Evolutionary conservation across 1,140 invertebrate genomes (phyloP).

Genomic region (Camponotus vicinus): DNA sequence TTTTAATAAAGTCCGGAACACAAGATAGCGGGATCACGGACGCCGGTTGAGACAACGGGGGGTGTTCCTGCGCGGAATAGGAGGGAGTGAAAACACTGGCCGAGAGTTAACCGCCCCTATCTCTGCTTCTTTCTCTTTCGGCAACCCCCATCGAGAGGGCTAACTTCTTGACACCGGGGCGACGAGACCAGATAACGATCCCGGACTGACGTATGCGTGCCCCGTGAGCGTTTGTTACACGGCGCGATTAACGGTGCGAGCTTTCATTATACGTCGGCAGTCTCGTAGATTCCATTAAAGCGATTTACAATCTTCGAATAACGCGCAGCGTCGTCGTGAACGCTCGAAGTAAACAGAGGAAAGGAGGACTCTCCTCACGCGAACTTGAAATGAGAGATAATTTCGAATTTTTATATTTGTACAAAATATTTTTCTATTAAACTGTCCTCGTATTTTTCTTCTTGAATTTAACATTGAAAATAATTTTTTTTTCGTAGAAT

Average conservation of each 20-base stretch:
- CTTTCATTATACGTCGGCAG: constrained; percentile 63
- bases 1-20: constrained; percentile 70
- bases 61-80: constrained; percentile 64
- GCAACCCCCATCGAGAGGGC: constrained; percentile 63
- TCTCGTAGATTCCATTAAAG: constrained; percentile 74
- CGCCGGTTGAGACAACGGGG: constrained; percentile 60
- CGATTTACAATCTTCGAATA: constrained; percentile 72
- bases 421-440: not conserved
- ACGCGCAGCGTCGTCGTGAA: constrained; percentile 2
- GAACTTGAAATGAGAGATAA: constrained; percentile 4
- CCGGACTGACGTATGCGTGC: constrained; percentile 73
- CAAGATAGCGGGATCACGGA: constrained; percentile 59
- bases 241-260: constrained; percentile 62
- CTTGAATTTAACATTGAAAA: not conserved
- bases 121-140: constrained; percentile 33
- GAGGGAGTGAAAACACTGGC: constrained; percentile 29
- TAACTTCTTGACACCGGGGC: constrained; percentile 67
- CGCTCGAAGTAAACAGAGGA: not conserved
- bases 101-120: constrained; percentile 41
- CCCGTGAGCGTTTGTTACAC: constrained; percentile 76
- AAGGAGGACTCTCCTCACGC: not conserved
- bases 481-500: not conserved
- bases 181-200: constrained; percentile 73
- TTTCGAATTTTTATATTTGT: constrained; percentile 8
- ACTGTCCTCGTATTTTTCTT: not conserved